Conservation (phyloP, 2,113 vertebrate genomes). For the Theristicus caerulescens region DNA sequence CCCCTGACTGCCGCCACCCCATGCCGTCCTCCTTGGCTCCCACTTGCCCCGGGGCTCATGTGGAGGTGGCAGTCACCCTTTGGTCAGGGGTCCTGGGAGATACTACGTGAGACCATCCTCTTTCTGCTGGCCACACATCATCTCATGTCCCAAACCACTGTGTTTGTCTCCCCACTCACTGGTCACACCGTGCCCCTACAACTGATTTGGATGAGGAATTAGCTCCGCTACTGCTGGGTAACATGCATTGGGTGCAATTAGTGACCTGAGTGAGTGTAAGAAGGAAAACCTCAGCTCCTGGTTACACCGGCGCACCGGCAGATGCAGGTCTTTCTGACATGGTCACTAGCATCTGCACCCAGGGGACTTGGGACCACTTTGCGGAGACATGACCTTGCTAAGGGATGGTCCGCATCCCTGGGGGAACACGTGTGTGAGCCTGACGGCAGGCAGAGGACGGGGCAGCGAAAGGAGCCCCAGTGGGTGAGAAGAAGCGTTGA, state of each 20-base stretch:
- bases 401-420: background rate
- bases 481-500: background rate
- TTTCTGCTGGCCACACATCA: background rate
- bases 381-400: background rate
- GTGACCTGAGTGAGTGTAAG: background rate
- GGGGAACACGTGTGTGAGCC: background rate
- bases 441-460: rapidly evolving
- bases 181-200: background rate
- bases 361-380: background rate
- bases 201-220: background rate
- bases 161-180: background rate
- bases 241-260: background rate
- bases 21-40: background rate
- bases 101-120: background rate
- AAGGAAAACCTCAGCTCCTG: background rate
- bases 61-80: background rate
- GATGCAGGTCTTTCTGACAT: background rate
- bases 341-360: background rate
- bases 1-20: background rate
- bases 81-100: background rate
- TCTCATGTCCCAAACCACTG: background rate
- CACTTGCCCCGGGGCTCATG: background rate
- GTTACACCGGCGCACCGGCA: background rate
- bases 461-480: background rate
- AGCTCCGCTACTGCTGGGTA: background rate